Percentiles rank a stretch among this genome's conserved stretches.
These are phyloP conservation scores for Hyaena hyaena DNA, from an alignment of 2,113 vertebrate species.

Conservation along the genomic window DNA sequence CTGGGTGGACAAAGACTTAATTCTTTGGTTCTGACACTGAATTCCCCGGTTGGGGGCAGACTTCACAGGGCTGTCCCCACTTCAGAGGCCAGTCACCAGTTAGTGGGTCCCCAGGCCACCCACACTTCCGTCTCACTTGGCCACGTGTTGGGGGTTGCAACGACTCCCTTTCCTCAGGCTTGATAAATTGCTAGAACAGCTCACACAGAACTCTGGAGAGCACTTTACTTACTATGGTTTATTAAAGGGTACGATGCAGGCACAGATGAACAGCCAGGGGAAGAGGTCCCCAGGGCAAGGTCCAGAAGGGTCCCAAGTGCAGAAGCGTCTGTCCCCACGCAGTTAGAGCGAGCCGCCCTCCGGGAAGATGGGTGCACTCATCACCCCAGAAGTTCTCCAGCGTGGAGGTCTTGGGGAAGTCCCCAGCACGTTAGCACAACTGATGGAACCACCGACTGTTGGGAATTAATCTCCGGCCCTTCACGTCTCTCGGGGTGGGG, in stretches of 20 bases:
- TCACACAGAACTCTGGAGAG: neutral
- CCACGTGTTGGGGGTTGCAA: neutral
- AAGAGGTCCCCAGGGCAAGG: neutral
- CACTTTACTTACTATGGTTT: neutral
- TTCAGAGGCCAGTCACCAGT: neutral
- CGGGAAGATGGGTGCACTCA: neutral
- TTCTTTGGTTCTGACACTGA: neutral
- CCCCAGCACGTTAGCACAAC: neutral
- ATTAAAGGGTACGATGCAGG: neutral
- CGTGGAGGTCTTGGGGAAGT: neutral
- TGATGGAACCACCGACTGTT: neutral
- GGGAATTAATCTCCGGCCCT: too few species aligned
- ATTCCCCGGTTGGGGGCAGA: neutral
- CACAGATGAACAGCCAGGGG: neutral
- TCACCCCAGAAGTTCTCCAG: neutral
- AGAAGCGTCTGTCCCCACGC: neutral
- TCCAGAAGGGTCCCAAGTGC: neutral
- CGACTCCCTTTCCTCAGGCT: neutral
- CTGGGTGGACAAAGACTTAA: neutral
- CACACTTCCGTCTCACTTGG: neutral
- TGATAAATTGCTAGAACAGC: neutral
- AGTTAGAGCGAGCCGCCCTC: neutral
- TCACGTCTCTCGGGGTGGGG: too few species aligned
- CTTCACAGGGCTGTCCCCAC: neutral
- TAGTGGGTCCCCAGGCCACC: neutral